Evolutionary conservation across 2,113 vertebrate genomes (phyloP), one percentile per base, ranked within the genome.

Genomic region (Heterochromis multidens): DNA sequence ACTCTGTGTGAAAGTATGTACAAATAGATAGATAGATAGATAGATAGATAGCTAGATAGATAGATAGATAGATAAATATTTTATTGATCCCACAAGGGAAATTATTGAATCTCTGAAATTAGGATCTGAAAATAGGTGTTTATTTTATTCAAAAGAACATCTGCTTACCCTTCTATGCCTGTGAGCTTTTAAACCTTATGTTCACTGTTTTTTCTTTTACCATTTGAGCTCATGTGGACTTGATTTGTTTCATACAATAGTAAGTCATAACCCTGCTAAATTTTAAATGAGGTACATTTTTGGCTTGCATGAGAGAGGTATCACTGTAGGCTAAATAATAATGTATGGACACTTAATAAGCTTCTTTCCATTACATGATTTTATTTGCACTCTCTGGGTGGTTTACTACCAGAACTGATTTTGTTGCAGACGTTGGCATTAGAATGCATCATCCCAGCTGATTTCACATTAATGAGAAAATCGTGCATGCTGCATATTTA

Each of bases 401-500:
- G 76, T 70, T 79, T 25, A 81, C 74, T 29, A 77, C 81, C 59
- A 58, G 81, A 70, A 72, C 63, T 59, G 52, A 58, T 87, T 87
- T 60, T 80, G 40, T 25, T 63, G 40, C 52, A 83, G 63, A 81
- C 17, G 2, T 4, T 46, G 13, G 80, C 33, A 84, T 78, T 78
- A 67, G 23, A 76, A 86, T 57, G 33, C 52, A 58, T 81, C 61
- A 54, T 79, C 79, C 12, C 46, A 52, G 56, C 56, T 81, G 74
- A 88, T 85, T 90, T 88, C 25, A 72, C 65, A 33, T 67, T 89
- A 86, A 88, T 90, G 62, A 88, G 46, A 89, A 80, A 85, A 88
- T 79, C 5, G 56, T 60, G 33, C 29, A 57, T 72, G 56, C n/a
- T 61, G 65, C 46, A 80, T 77, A 76, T 79, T 74, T 40, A 81